phyloP scores from a whole-genome alignment of 2,113 vertebrate species.

The Climacteris rufus region DNA sequence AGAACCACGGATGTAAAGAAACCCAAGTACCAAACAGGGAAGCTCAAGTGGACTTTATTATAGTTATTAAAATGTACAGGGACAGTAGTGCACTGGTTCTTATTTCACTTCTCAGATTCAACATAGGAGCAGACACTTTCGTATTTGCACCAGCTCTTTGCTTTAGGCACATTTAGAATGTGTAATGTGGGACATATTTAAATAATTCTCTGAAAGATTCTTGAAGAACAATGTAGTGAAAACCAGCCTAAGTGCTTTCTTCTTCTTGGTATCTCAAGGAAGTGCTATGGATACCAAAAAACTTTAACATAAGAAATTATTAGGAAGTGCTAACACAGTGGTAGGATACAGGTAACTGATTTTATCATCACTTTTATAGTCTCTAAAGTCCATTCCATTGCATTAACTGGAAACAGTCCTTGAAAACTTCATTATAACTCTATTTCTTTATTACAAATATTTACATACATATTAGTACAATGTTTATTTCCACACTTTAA shows the following conservation, averaged over 20 bases:
- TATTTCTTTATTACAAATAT: conserved; percentile 67
- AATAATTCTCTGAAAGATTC: not conserved
- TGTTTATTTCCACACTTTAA: conserved; percentile 95
- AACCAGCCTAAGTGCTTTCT: not conserved
- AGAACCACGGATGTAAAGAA: not conserved
- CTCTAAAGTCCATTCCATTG: conserved; percentile 11
- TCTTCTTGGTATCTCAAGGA: not conserved
- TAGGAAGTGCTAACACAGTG: not conserved
- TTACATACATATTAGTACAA: conserved; percentile 42
- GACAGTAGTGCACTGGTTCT: not conserved
- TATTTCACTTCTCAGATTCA: not conserved
- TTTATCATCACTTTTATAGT: not conserved
- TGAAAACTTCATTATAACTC: conserved; percentile 21
- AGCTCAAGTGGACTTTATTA: conserved; percentile 59
- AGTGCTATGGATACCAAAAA: not conserved
- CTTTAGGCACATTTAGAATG: not conserved
- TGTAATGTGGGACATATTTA: not conserved
- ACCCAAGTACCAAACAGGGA: not conserved
- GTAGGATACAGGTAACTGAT: not conserved
- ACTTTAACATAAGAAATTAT: not conserved
- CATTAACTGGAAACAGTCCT: conserved; percentile 52
- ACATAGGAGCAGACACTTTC: not conserved
- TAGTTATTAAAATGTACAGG: not conserved
- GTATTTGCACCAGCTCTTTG: not conserved
- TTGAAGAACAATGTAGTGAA: not conserved